Conservation (phyloP, 2,113 vertebrate species). For the Coptodon rendalli region DNA sequence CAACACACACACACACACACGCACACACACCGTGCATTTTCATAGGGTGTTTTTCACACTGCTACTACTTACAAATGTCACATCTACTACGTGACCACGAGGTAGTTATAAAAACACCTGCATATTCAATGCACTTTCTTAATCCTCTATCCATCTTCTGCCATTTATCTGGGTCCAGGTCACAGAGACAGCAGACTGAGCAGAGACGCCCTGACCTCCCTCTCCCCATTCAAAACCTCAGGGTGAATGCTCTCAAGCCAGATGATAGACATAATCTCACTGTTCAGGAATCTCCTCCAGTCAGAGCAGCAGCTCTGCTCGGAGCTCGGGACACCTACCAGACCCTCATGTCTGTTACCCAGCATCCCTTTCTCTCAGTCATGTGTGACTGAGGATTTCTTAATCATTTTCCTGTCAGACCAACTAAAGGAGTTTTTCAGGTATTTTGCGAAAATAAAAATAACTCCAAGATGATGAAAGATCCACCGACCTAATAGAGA, state of each 20-base stretch:
- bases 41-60: too few species aligned
- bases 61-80: neutral
- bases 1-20: accelerated
- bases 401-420: neutral
- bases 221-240: neutral
- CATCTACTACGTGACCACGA: neutral
- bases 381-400: neutral
- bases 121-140: neutral
- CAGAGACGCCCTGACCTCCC: neutral
- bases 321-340: neutral
- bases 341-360: neutral
- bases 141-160: neutral
- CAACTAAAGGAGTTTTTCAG: neutral
- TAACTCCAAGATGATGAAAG: neutral
- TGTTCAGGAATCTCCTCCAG: neutral
- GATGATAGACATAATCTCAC: neutral
- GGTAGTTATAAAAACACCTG: neutral
- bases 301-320: neutral
- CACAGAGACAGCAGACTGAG: neutral
- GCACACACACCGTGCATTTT: neutral
- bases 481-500: neutral
- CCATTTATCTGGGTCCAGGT: neutral
- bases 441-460: neutral
- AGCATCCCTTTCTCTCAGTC: neutral
- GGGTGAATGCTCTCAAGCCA: neutral